These are phyloP conservation scores for Drosophila obscura DNA, from an alignment of 1,140 invertebrate genomes.

Conservation along the genomic window DNA sequence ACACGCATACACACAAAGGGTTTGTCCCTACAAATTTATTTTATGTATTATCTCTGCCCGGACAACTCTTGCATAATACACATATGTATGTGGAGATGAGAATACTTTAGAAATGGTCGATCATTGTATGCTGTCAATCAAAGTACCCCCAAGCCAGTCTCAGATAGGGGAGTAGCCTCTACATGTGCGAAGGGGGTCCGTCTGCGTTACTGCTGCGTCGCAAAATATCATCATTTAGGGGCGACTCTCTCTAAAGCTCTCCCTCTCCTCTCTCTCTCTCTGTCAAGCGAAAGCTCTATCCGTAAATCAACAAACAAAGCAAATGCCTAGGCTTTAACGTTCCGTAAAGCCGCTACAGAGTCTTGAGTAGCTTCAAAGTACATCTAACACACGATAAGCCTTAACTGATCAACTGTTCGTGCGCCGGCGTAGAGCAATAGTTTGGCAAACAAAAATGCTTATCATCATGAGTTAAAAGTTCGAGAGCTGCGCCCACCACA, in stretches of 20 bases:
- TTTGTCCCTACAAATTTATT: no score
- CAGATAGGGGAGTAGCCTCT: background rate
- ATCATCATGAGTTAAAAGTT: constrained; percentile 32
- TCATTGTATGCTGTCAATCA: background rate
- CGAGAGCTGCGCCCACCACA: background rate
- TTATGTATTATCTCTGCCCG: constrained; percentile 21
- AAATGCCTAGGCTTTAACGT: background rate
- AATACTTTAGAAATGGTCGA: background rate
- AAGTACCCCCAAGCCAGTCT: background rate
- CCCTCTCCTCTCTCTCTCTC: background rate
- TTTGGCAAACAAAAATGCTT: constrained; percentile 35
- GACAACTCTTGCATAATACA: constrained; percentile 5
- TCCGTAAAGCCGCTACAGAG: constrained; percentile 19
- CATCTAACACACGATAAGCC: constrained; percentile 29
- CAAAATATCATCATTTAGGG: constrained; percentile 10
- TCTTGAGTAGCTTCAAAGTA: background rate
- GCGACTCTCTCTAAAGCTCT: background rate
- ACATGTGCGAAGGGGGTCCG: constrained; percentile 17
- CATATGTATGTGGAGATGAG: no score
- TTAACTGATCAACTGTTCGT: constrained; percentile 20
- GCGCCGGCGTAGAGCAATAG: constrained; percentile 5
- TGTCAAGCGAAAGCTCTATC: constrained; percentile 16
- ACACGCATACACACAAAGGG: no score
- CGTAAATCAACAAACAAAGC: constrained; percentile 39
- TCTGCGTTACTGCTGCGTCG: constrained; percentile 33